Evolutionary conservation across 2,113 vertebrate species (phyloP).

Genomic region (Morphnarchus princeps): DNA sequence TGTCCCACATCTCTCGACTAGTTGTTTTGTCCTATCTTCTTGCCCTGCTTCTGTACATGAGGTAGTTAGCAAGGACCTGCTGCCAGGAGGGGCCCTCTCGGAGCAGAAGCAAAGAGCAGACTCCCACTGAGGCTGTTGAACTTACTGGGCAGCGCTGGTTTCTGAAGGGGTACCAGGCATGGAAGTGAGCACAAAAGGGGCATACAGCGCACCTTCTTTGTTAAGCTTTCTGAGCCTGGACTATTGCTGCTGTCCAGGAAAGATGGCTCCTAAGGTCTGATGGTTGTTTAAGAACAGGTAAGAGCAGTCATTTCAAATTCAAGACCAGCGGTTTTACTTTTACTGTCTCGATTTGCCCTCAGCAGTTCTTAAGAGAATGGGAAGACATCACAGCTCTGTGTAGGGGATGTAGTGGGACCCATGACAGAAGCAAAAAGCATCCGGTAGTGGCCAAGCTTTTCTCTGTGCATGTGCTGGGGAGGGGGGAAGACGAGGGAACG

Average conservation of each 20-base stretch:
- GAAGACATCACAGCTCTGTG: neutral
- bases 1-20: neutral
- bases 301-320: neutral
- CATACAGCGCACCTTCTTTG: neutral
- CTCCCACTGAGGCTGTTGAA: neutral
- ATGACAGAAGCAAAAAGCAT: neutral
- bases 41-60: rapidly evolving
- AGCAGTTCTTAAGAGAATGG: neutral
- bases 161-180: neutral
- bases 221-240: rapidly evolving
- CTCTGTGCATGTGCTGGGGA: neutral
- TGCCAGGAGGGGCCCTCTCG: neutral
- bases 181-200: neutral
- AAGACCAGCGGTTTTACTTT: neutral
- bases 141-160: neutral
- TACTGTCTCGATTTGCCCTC: neutral
- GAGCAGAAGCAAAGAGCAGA: neutral
- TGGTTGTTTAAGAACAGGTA: neutral
- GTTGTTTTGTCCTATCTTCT: neutral
- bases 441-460: neutral
- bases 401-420: neutral
- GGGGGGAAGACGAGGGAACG: neutral
- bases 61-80: neutral
- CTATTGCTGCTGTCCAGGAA: neutral
- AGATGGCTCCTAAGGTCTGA: neutral